Conservation (phyloP, 2,888 invertebrate species). For the Mayetiola destructor region DNA sequence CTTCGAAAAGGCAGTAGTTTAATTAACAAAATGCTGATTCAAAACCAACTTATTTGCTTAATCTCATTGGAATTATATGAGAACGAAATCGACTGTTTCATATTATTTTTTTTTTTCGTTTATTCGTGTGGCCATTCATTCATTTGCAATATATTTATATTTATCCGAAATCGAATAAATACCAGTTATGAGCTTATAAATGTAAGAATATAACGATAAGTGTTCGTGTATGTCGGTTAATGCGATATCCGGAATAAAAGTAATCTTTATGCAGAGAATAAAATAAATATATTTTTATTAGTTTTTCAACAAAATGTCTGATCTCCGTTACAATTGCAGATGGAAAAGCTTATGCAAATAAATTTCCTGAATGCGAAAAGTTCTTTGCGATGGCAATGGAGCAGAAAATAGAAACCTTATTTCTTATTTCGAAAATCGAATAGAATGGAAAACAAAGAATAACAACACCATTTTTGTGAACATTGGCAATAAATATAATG, state of each 20-base stretch:
- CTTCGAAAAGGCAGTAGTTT: no score
- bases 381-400: no score
- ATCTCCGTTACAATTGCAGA: not conserved
- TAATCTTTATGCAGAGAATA: conserved; percentile 6
- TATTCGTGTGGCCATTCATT: no score
- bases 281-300: conserved; percentile 10
- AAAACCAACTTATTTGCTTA: no score
- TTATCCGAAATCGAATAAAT: no score
- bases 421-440: not conserved
- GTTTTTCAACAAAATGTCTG: conserved; percentile 2
- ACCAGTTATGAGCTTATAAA: not conserved
- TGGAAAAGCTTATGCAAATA: conserved; percentile 9
- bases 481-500: conserved; percentile 12
- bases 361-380: no score
- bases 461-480: conserved; percentile 11
- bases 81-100: no score
- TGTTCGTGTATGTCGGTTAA: conserved; percentile 10
- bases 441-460: conserved; percentile 10
- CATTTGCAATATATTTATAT: no score
- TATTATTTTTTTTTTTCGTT: no score
- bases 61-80: no score
- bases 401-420: not conserved
- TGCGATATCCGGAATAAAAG: not conserved
- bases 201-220: conserved; percentile 12
- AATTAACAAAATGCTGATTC: no score